These are phyloP conservation scores for Trachythela sp. DNA, from an alignment of 64 coral and sea anemone genomes.

Conservation along the genomic window DNA sequence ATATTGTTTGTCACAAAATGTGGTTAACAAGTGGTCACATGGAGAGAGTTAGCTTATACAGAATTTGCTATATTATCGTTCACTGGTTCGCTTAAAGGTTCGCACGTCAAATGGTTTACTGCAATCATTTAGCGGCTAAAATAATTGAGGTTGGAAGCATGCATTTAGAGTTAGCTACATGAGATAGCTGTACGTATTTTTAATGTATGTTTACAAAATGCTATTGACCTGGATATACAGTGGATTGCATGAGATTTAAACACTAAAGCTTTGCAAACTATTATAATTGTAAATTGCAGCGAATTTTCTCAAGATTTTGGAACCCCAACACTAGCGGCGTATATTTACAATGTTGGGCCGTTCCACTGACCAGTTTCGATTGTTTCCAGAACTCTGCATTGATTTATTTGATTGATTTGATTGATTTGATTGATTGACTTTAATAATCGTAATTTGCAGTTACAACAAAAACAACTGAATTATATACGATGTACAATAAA, in stretches of 20 bases:
- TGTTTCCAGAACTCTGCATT: slow-evolving; percentile 19
- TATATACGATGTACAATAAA: too few relatives aligned
- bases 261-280: slow-evolving; percentile 22
- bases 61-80: slow-evolving; percentile 12
- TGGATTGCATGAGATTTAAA: not conserved
- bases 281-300: not conserved
- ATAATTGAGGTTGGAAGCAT: not conserved
- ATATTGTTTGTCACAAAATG: slow-evolving; percentile 28
- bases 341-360: slow-evolving; percentile 24
- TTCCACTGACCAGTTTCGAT: slow-evolving; percentile 24
- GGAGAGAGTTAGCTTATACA: not conserved
- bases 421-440: too few relatives aligned
- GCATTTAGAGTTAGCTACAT: not conserved
- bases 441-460: too few relatives aligned
- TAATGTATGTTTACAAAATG: not conserved
- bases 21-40: not conserved
- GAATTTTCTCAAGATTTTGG: not conserved
- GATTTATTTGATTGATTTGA: not conserved
- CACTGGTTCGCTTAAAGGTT: not conserved
- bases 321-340: not conserved
- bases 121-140: not conserved
- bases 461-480: too few relatives aligned
- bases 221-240: slow-evolving; percentile 24
- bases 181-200: not conserved
- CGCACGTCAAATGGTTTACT: slow-evolving; percentile 28